A percentile compares a stretch with the other conserved stretches of the same genome.
Conservation (phyloP, 1,140 invertebrate genomes). For the Schlechtendalia chinensis region DNA sequence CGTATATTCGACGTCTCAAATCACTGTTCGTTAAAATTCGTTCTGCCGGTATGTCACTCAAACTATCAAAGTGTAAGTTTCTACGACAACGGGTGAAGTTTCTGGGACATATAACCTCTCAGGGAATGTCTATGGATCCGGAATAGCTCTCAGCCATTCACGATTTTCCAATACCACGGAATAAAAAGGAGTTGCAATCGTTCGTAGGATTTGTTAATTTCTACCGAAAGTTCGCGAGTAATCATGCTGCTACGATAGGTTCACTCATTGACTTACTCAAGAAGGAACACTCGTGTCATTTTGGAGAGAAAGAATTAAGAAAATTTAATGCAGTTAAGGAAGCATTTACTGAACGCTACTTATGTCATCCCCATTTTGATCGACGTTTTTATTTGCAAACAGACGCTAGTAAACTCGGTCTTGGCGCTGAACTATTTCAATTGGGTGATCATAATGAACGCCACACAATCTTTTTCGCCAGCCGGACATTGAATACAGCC, state of each 20-base stretch:
- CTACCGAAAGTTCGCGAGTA: background rate
- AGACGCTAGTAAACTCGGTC: background rate
- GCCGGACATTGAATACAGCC: background rate
- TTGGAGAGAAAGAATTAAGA: background rate
- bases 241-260: background rate
- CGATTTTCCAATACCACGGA: too few species aligned
- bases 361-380: constrained; percentile 40
- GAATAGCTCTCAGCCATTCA: too few species aligned
- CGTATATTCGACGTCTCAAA: background rate
- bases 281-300: background rate
- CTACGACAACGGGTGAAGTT: too few species aligned
- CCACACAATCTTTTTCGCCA: background rate
- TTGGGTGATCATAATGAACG: background rate
- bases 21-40: background rate
- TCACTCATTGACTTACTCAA: background rate
- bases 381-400: background rate
- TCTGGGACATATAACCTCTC: too few species aligned
- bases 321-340: background rate
- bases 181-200: background rate
- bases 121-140: too few species aligned
- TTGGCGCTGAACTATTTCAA: background rate
- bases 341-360: background rate
- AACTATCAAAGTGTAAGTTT: too few species aligned
- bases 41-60: too few species aligned
- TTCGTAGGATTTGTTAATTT: background rate